Evolutionary conservation across 2,888 invertebrate species (phyloP).

Genomic region (Drosophila vallismaia): DNA sequence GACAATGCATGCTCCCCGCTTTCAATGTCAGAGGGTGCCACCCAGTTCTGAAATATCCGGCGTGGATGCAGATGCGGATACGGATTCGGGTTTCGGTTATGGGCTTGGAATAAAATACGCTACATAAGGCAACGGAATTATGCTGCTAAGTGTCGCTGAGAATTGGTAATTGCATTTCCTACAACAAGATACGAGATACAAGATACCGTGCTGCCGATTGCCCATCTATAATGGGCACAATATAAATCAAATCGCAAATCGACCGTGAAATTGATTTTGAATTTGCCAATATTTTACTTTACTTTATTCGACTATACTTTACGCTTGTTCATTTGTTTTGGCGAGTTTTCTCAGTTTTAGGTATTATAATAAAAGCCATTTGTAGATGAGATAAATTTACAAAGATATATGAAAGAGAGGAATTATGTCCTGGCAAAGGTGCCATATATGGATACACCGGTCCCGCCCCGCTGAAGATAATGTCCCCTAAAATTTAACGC

Average conservation of each 20-base stretch:
- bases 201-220: constrained; percentile 59
- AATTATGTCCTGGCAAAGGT: constrained; percentile 8
- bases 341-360: constrained; percentile 40
- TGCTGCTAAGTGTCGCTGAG: constrained; percentile 64
- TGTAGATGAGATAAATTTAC: constrained; percentile 47
- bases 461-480: constrained; percentile 10
- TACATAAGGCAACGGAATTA: constrained; percentile 58
- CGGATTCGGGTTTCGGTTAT: constrained; percentile 10
- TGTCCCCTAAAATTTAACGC: rapidly evolving
- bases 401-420: constrained; percentile 25
- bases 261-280: constrained; percentile 81
- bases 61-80: constrained; percentile 1
- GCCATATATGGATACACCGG: constrained; percentile 22
- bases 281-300: constrained; percentile 47
- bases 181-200: constrained; percentile 51
- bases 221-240: constrained; percentile 46
- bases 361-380: constrained; percentile 38
- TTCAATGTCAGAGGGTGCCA: constrained; percentile 62
- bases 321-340: constrained; percentile 31
- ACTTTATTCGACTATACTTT: constrained; percentile 34
- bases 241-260: constrained; percentile 63
- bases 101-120: constrained; percentile 18
- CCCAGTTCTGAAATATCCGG: constrained; percentile 35
- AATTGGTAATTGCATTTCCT: constrained; percentile 70
- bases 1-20: constrained; percentile 4